Evolutionary conservation across 2,888 invertebrate species (phyloP).

Genomic region (Theodoxus fluviatilis): DNA sequence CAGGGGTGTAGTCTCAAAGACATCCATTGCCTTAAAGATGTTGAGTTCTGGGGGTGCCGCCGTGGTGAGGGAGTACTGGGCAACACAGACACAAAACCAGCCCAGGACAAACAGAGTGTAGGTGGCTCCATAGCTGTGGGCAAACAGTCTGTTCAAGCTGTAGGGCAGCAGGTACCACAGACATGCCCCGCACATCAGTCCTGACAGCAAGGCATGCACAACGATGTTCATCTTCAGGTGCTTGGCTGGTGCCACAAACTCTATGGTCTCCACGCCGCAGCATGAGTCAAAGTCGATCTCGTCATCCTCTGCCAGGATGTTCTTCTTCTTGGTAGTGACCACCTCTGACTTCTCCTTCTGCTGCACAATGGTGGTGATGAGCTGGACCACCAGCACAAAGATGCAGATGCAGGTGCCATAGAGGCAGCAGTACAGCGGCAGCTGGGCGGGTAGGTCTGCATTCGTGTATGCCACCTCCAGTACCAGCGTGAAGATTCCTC

Average conservation of each 20-base stretch:
- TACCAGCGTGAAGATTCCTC: slow-evolving; percentile 55
- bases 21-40: slow-evolving; percentile 56
- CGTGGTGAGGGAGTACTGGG: slow-evolving; percentile 59
- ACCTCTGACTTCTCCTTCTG: slow-evolving; percentile 32
- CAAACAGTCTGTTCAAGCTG: slow-evolving; percentile 51
- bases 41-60: slow-evolving; percentile 60
- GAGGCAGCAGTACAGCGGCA: slow-evolving; percentile 43
- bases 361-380: slow-evolving; percentile 48
- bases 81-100: slow-evolving; percentile 57
- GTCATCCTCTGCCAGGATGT: slow-evolving; percentile 56
- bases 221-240: slow-evolving; percentile 55
- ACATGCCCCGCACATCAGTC: slow-evolving; percentile 49
- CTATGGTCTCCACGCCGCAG: slow-evolving; percentile 57
- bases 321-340: slow-evolving; percentile 40
- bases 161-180: slow-evolving; percentile 56
- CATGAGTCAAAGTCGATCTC: slow-evolving; percentile 60
- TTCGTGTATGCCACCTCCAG: slow-evolving; percentile 49
- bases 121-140: slow-evolving; percentile 49
- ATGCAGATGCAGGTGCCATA: slow-evolving; percentile 49
- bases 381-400: slow-evolving; percentile 51
- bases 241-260: slow-evolving; percentile 58
- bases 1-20: slow-evolving; percentile 52
- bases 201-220: slow-evolving; percentile 52
- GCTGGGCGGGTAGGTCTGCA: slow-evolving; percentile 35
- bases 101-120: slow-evolving; percentile 54